Base-by-base conservation (phyloP, 92 coral and sea anemone species). In the Zoanthus solanderi region DNA sequence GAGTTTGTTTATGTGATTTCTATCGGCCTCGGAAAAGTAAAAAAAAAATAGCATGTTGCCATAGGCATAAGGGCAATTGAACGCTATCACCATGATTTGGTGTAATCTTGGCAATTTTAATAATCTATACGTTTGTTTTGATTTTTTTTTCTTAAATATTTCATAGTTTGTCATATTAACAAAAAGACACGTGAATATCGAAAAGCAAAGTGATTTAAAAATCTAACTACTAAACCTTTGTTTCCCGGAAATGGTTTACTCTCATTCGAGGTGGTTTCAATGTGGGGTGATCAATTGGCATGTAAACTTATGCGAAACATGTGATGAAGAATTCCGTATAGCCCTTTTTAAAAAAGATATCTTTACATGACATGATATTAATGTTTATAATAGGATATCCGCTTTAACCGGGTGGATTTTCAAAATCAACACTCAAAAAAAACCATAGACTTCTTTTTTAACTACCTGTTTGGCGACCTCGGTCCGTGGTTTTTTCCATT, bases 391-490 rank as follows among this genome's bases (percentile, higher is more conserved):
- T 34, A 32, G 72, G 53, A 37, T 9, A 58, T 23, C 71, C 37
- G 53, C 18, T 48, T 46, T 28, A 79, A 17, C 54, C 15, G 69
- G 34, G 16, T 1, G 37, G n/a, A 7, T 78, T 37, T 46, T 45
- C n/a, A 14, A 75, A 46, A 23, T 47, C 6, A 8, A 18, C 47
- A 30, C 31, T 4, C 16, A 3, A 76, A 47, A 23, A 34, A 63
- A n/a, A 60, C 50, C 10, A 57, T 37, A 28, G 28, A 37, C 42
- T 3, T 50, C 13, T n/a, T 57, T 52, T 57, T 15, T 17, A 61
- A 16, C 9, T 81, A 81, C 85, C 85, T 81, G 85, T 66, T 65
- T 66, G 60, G 28, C 42, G 71, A 65, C 56, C 56, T 50, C 52
- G 61, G 45, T 66, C 85, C 8, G 58, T 44, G 10, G 85, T 45